Evolutionary conservation across 2,888 invertebrate genomes (phyloP), one percentile per base, ranked within the genome.

Genomic region (Automeris io): DNA sequence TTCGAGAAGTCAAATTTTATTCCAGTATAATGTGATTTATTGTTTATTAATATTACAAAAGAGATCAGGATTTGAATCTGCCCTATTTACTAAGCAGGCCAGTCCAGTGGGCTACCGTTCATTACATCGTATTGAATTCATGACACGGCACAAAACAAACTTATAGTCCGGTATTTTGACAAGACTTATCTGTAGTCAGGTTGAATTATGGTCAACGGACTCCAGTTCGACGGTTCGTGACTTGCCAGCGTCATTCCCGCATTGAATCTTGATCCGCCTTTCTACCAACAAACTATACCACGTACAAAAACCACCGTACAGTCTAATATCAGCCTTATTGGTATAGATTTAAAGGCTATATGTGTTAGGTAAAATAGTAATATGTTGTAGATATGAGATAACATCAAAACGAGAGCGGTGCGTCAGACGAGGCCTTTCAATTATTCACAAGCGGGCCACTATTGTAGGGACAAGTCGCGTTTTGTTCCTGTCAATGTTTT

Each of bases 261-360:
- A 65, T 67, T 70, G 70, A 70, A 75, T 76, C 70, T 72, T 68
- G 71, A 73, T 77, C 66, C 67, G 53, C 42, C 56, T 51, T 43
- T 36, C 43, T 44, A 54, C 61, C 46, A 51, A 46, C 47, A 51
- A 61, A 49, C 45, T 51, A 48, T 49, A 51, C 48, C n/a, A 40
- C 4, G n/a, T 9, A 23, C 23, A 3, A 5, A 12, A 34, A 13
- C 12, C 3, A 34, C 11, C 2, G n/a, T 11, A 5, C 23, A 23
- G 13, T 13, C 34, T 8, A 13, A 5, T 5, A 3, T 21, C 16
- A 23, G 16, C 12, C 23, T 23, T 34, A 34, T 23, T 34, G 13
- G 16, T 29, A 29, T 16, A 29, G 29, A 4, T 8, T 29, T 29
- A 29, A 29, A 16, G 29, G n/a, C 3, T 29, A 16, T 29, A 16